Percentiles rank a stretch among this genome's conserved stretches.
Conservation (phyloP, 2,797 vertebrate genomes). For the Ctenosaura bakeri region DNA sequence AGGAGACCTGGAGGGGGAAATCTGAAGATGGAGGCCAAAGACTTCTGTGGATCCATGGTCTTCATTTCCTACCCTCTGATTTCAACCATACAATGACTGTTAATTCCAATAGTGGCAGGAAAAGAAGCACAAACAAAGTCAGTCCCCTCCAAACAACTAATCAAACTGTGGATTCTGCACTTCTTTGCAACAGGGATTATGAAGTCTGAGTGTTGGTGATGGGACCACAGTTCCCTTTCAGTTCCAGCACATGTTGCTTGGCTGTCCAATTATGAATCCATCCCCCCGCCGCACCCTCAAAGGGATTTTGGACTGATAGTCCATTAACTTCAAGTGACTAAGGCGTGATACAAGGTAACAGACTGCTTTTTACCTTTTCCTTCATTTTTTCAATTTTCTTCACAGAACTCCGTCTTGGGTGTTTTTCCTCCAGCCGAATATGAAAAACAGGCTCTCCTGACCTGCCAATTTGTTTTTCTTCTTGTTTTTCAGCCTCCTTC, state of each 20-base stretch:
- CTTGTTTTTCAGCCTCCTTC: constrained; percentile 98
- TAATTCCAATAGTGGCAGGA: neutral
- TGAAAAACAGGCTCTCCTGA: constrained; percentile 92
- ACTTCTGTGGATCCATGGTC: neutral
- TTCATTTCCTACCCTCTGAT: neutral
- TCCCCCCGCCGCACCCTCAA: neutral
- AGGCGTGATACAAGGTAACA: constrained; percentile 1
- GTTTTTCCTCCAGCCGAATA: constrained; percentile 93
- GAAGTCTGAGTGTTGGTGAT: neutral
- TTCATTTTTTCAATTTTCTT: constrained; percentile 99
- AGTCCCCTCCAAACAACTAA: neutral
- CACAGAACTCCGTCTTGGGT: constrained; percentile 94
- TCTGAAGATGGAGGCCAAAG: too few relatives aligned
- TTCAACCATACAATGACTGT: neutral
- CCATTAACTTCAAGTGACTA: constrained; percentile 58
- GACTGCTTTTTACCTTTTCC: constrained; percentile 89
- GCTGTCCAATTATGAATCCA: neutral
- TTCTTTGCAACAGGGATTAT: neutral
- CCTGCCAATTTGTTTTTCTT: constrained; percentile 94
- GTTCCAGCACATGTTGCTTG: neutral
- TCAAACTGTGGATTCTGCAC: neutral
- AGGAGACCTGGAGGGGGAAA: neutral
- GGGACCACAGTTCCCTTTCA: neutral
- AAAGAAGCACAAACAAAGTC: neutral
- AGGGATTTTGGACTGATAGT: constrained; percentile 28